A percentile compares a stretch with the other conserved stretches of the same genome.
These are phyloP conservation scores for Chymomyza caudatula DNA, from an alignment of 2,888 invertebrate genomes.

Conservation along the genomic window DNA sequence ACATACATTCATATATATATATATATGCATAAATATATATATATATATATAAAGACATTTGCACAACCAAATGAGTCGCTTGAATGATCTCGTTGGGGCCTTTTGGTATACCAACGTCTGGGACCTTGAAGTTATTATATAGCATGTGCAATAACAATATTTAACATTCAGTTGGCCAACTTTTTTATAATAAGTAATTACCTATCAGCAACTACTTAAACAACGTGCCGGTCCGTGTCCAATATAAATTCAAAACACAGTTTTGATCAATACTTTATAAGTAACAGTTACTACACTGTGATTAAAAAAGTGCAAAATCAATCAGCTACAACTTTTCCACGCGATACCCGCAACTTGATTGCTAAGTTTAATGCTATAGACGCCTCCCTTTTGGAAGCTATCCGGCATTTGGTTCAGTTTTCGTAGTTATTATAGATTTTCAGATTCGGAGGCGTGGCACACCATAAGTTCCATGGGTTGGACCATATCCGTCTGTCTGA, in stretches of 20 bases:
- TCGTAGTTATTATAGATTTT: no score
- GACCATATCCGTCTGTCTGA: no score
- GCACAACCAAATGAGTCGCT: background rate
- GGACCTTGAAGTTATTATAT: background rate
- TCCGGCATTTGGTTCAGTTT: no score
- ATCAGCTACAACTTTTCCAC: no score
- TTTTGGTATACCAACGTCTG: background rate
- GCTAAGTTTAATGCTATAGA: no score
- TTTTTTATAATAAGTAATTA: background rate
- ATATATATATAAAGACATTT: conserved; percentile 12
- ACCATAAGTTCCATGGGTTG: no score
- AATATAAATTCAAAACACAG: no score
- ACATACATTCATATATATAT: conserved; percentile 7
- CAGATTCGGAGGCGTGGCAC: no score
- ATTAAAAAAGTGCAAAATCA: no score
- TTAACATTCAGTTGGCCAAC: background rate
- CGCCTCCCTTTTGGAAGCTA: no score
- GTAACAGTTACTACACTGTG: background rate
- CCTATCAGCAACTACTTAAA: background rate
- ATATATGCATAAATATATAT: conserved; percentile 18
- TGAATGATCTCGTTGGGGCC: background rate
- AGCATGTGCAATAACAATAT: background rate
- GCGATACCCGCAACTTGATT: no score
- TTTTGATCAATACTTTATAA: no score
- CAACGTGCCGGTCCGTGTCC: background rate